Evolutionary conservation across 1,140 invertebrate species (phyloP), one percentile per base, ranked within the genome.

Genomic region (Ips typographus): DNA sequence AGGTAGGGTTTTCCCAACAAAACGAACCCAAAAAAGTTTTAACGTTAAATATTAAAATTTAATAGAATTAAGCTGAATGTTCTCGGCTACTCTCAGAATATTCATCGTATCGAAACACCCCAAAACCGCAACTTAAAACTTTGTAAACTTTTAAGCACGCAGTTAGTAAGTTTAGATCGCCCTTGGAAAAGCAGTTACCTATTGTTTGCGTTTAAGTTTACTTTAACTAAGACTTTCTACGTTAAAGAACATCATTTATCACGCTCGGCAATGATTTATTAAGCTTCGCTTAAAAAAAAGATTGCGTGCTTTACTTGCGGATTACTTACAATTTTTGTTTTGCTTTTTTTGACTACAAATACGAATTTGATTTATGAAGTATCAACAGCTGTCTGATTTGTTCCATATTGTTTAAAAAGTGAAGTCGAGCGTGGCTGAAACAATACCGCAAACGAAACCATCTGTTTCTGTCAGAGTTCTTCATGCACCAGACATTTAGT

Each of bases 111-210:
- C 62, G 62, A 55, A 65, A 42, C 39, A 8, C 38, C 38, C 39
- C n/a, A 8, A 38, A 38, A 64, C 62, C 62, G 36, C 62, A 65
- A 55, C 62, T 65, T 65, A 55, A 65, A 65, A 65, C 51, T 65
- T 65, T 7, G 52, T n/a, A 65, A 66, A 66, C 22, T 58, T 66
- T 66, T 66, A 66, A 66, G 64, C 55, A 66, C 64, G 55, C 64
- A 66, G 53, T 66, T 66, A 66, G 64, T 66, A 66, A 66, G 64
- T 66, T 66, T 56, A 42, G 64, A 66, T 66, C 53, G 64, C 53
- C 55, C 58, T 62, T 58, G 58, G 43, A 41, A 55, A 51, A 66
- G 58, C 64, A 66, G 53, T 66, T 66, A 58, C 53, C 64, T 47
- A 66, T 66, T 66, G 64, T 66, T 66, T 66, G 55, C 43, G 62